Percentiles rank a stretch among this genome's conserved stretches.
phyloP scores from a whole-genome alignment of 2,113 vertebrate species.

The Mohoua ochrocephala region DNA sequence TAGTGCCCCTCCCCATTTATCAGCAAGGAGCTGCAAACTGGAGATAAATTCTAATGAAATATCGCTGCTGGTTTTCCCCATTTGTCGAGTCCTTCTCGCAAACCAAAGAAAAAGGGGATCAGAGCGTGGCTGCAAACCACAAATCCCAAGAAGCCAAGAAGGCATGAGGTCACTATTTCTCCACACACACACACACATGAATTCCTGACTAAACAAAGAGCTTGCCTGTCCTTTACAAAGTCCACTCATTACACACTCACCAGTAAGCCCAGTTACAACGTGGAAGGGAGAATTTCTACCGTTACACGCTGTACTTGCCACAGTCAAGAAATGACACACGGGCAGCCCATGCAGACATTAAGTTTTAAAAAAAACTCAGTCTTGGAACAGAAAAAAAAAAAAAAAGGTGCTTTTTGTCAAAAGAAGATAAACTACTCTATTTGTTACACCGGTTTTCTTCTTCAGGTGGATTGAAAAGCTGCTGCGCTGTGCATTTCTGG shows the following conservation, averaged over 20 bases:
- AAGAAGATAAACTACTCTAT: neutral
- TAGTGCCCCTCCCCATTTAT: neutral
- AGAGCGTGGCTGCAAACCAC: neutral
- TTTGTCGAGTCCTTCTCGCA: neutral
- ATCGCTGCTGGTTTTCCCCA: neutral
- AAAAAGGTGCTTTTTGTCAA: neutral
- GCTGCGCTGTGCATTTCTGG: neutral
- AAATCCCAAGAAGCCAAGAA: neutral
- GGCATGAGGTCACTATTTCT: neutral
- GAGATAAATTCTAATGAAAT: neutral
- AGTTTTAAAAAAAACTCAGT: neutral
- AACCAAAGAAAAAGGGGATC: neutral
- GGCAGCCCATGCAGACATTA: neutral
- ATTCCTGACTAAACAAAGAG: neutral
- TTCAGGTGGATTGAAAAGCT: neutral
- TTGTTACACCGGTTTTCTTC: neutral
- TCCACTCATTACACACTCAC: neutral
- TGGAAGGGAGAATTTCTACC: neutral
- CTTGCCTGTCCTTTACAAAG: neutral
- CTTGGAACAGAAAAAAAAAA: neutral
- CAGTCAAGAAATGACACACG: neutral
- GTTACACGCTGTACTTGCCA: neutral
- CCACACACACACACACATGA: neutral
- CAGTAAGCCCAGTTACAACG: neutral
- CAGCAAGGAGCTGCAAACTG: neutral